Percentiles rank a stretch among this genome's conserved stretches.
Conservation (phyloP, 2,888 invertebrate species). For the Clostera curtula region DNA sequence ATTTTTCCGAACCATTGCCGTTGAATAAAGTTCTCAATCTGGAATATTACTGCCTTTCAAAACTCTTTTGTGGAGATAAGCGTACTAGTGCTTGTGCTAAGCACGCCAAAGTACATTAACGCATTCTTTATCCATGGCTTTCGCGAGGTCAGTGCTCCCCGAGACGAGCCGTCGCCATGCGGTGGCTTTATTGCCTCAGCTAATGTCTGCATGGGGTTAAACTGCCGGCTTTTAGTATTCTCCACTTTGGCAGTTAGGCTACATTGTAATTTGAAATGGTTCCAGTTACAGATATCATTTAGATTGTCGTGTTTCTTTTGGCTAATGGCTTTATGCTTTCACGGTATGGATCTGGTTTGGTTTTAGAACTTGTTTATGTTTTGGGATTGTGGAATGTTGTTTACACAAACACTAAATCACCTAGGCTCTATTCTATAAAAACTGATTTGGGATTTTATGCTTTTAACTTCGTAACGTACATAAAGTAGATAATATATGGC, state of each 20-base stretch:
- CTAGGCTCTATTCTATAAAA: too few relatives aligned
- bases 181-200: slow-evolving; percentile 23
- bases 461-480: too few relatives aligned
- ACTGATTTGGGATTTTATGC: too few relatives aligned
- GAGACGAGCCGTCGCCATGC: slow-evolving; percentile 44
- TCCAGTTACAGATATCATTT: slow-evolving; percentile 6
- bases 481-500: too few relatives aligned
- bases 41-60: too few relatives aligned
- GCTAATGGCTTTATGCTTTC: slow-evolving; percentile 5
- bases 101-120: slow-evolving; percentile 9
- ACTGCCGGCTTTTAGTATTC: slow-evolving; percentile 17
- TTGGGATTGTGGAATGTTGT: slow-evolving; percentile 11
- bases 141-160: slow-evolving; percentile 49
- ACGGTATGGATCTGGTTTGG: slow-evolving; percentile 1
- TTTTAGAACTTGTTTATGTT: neutral
- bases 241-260: slow-evolving; percentile 8
- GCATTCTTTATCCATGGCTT: slow-evolving; percentile 28
- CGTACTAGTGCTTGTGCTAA: too few relatives aligned
- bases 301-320: slow-evolving; percentile 7
- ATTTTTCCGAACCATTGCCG: too few relatives aligned
- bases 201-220: slow-evolving; percentile 24
- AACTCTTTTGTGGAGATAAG: neutral
- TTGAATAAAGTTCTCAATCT: too few relatives aligned
- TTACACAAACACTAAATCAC: too few relatives aligned
- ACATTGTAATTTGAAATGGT: slow-evolving; percentile 7